These are phyloP conservation scores for Poeciliopsis paucimaculata DNA, from an alignment of 2,797 vertebrate species.

Conservation along the genomic window DNA sequence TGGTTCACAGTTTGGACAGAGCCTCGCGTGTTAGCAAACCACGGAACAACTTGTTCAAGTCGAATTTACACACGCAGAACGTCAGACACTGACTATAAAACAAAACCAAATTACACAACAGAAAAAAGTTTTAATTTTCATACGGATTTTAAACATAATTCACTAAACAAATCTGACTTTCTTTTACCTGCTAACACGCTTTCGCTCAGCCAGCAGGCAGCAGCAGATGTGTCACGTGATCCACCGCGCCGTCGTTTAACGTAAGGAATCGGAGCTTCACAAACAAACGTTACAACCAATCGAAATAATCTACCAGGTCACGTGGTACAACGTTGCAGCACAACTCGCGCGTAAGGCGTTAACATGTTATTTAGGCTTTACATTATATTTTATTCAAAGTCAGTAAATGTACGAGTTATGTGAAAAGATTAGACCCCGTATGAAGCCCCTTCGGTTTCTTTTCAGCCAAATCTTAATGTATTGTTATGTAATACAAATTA, in stretches of 20 bases:
- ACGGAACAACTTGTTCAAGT: constrained; percentile 5
- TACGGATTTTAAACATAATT: background rate
- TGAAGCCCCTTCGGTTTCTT: background rate
- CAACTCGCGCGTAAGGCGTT: constrained; percentile 32
- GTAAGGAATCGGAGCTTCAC: constrained; percentile 36
- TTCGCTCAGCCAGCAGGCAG: constrained; percentile 77
- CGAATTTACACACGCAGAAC: background rate
- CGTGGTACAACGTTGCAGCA: constrained; percentile 16
- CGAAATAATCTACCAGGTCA: constrained; percentile 36
- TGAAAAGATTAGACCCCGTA: background rate
- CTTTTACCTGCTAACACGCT: constrained; percentile 87
- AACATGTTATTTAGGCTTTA: background rate
- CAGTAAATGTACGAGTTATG: background rate
- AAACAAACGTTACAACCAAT: constrained; percentile 27
- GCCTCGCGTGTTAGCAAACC: constrained; percentile 26
- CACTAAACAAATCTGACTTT: constrained; percentile 56
- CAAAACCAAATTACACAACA: background rate
- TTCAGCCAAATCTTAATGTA: background rate
- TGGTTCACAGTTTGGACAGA: constrained; percentile 18
- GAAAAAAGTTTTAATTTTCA: fast-evolving
- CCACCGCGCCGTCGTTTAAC: constrained; percentile 65
- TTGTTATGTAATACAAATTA: background rate
- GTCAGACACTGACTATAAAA: background rate
- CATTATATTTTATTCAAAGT: background rate
- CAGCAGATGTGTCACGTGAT: constrained; percentile 80